Evolutionary conservation across 2,113 vertebrate species (phyloP).

Genomic region (Baryphthengus martii): DNA sequence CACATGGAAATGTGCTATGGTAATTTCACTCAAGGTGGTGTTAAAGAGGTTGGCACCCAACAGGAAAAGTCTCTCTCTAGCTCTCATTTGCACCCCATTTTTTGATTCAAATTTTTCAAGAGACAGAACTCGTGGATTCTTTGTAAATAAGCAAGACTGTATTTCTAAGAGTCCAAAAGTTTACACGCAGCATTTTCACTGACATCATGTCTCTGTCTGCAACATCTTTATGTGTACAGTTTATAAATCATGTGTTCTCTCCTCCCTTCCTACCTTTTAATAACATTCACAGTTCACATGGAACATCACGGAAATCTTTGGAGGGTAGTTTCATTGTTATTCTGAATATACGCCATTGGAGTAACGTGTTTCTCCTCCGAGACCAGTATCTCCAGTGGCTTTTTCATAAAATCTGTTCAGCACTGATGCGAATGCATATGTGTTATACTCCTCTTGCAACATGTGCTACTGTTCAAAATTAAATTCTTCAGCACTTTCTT

Average conservation of each 20-base stretch:
- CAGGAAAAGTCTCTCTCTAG: background rate
- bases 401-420: background rate
- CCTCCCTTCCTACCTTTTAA: background rate
- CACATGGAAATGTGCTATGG: background rate
- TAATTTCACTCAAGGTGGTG: background rate
- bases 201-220: background rate
- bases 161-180: background rate
- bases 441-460: background rate
- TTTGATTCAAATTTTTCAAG: background rate
- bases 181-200: background rate
- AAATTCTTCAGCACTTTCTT: conserved; percentile 18
- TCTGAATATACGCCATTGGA: background rate
- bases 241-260: background rate
- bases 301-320: background rate
- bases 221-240: background rate
- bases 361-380: background rate
- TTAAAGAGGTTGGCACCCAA: background rate
- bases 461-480: background rate
- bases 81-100: background rate
- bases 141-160: accelerated
- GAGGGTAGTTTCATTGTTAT: background rate
- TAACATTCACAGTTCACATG: background rate
- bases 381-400: background rate
- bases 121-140: background rate
- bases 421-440: background rate